Evolutionary conservation across 2,888 invertebrate species (phyloP), one percentile per base, ranked within the genome.

Genomic region (Halictus ligatus): DNA sequence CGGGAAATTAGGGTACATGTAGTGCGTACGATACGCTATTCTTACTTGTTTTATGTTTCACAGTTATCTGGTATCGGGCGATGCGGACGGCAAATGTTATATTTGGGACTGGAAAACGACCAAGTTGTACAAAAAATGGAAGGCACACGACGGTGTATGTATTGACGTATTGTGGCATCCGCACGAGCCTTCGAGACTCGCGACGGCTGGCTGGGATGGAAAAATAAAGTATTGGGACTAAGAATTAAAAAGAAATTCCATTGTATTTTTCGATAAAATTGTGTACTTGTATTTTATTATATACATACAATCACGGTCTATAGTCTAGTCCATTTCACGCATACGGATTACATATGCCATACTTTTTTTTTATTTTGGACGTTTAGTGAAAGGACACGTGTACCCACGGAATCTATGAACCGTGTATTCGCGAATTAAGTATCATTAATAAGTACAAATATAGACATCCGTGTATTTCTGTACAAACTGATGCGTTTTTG

Each of bases 31-130:
- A 58, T n/a, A 58, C n/a, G 12, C n/a, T 5, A 60, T 7, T 2
- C 13, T 64, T 15, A 64, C 6, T 64, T 64, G 4, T 21, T 76
- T 10, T 48, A 18, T 73, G 15, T 40, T 43, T 58, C 72, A 13
- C 96, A 99, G 99, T 93, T 99, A 99, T 95, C 96, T 99, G 67
- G 98, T 99, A 78, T 99, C 99, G 0, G 99, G 99, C 1, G 99
- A 99, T 95, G 99, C 99, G 0, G 99, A 99, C 96, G 99, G 99
- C 15, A 99, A 99, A 95, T 97, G 99, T 92, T 99, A 99, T 95
- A 97, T 99, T 72, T 99, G 99, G 99, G 99, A 99, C 94, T 99
- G 99, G 99, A 99, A 99, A 95, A 99, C 99, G 0, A 99, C 99
- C 88, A 99, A 99, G 96, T 96, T 99, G 87, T 99, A 98, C 95